Base-by-base conservation (phyloP, 2,888 invertebrate genomes). In the Chorisops tibialis region DNA sequence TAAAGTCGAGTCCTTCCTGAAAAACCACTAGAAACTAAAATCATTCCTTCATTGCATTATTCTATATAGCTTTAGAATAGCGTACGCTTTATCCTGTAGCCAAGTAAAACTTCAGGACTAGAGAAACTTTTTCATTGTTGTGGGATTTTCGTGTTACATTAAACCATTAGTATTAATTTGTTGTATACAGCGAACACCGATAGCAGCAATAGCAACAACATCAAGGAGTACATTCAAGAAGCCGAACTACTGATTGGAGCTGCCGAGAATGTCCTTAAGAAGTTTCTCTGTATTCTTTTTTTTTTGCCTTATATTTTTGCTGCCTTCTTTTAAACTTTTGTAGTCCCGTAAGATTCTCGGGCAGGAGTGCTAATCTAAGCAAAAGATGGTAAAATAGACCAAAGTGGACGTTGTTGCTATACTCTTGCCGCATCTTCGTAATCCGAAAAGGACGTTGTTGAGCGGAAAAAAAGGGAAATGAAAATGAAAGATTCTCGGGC, bases 131-230 rank as follows among this genome's bases (percentile, higher is more conserved):
- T 65, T 63, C 63, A 65, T 63, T 63, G 61, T 61, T 65, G 63
- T 63, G 64, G 62, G 64, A 64, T 64, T 64, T 62, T 64, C 62
- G 64, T 64, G 64, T 65, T 63, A 64, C 63, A 65, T 65, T 63
- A 65, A 61, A 65, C 65, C 65, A 65, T 65, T 65, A 65, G 65
- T 65, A 65, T 65, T 65, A 65, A 65, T 65, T 65, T 65, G 63
- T 64, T 65, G 62, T 62, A 39, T 62, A 59, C 62, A 38, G 56
- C 51, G 50, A 24, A 39, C 21, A 16, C 11, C 49, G 41, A 50
- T 39, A 45, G 38, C 18, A 58, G 30, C 21, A 47, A 21, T 45
- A 22, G 11, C 43, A n/a, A 16, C 19, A 12, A n/a, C 19, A 30
- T 30, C 30, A 30, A 30, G 30, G 30, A 30, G 30, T 30, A 30